Conservation (phyloP, 2,888 invertebrate genomes). For the Acheta domesticus region DNA sequence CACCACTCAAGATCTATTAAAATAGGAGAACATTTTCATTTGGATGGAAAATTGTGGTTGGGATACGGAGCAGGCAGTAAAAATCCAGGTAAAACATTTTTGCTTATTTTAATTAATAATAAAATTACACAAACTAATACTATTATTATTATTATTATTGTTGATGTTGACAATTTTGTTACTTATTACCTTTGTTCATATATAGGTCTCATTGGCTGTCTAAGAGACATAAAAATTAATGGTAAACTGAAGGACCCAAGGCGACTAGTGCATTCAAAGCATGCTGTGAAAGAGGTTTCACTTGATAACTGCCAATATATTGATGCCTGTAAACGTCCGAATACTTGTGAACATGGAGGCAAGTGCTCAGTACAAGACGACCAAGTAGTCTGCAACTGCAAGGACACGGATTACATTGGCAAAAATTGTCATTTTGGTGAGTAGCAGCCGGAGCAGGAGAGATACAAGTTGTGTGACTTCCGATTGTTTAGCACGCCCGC, state of each 20-base stretch:
- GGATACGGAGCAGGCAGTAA: background rate
- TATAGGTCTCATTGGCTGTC: conserved; percentile 81
- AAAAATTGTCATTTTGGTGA: conserved; percentile 87
- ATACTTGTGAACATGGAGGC: conserved; percentile 89
- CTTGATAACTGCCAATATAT: conserved; percentile 86
- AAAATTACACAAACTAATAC: no score
- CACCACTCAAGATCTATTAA: conserved; percentile 67
- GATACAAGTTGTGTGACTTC: no score
- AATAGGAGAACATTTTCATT: conserved; percentile 44
- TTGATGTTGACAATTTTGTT: no score
- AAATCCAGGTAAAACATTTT: conserved; percentile 27
- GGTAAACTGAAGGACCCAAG: conserved; percentile 75
- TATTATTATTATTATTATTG: no score
- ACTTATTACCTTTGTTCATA: no score
- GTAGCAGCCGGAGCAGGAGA: conserved; percentile 35
- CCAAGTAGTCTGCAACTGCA: conserved; percentile 83
- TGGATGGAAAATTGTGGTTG: background rate
- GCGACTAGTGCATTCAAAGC: conserved; percentile 74
- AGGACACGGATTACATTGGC: conserved; percentile 85
- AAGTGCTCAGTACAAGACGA: conserved; percentile 87
- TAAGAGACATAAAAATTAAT: conserved; percentile 84
- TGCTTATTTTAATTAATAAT: no score
- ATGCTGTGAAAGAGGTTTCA: conserved; percentile 84
- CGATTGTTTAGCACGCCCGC: no score
- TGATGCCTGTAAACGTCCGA: conserved; percentile 82